phyloP scores from a whole-genome alignment of 2,888 invertebrate species.

The Drosophila quinaria region DNA sequence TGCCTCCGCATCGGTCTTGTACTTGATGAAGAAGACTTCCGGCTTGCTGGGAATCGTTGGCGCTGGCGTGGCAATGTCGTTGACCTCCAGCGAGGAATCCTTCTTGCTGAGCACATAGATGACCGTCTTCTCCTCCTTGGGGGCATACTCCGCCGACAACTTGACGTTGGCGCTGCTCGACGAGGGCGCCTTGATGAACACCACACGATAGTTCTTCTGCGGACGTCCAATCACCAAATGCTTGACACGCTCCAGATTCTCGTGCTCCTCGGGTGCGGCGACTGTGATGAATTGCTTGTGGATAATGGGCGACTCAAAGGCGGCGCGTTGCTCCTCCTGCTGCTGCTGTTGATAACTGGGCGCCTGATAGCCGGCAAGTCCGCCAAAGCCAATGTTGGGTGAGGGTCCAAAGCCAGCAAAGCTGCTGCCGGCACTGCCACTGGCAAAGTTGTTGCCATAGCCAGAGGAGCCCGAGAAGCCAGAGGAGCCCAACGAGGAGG shows the following conservation, averaged over 20 bases:
- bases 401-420: constrained; percentile 58
- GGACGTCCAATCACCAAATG: constrained; percentile 83
- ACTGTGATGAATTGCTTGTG: constrained; percentile 84
- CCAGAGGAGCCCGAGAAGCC: constrained; percentile 28
- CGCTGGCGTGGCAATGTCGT: constrained; percentile 83
- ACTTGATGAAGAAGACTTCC: constrained; percentile 85
- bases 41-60: constrained; percentile 84
- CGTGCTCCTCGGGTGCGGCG: constrained; percentile 83
- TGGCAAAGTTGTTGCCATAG: constrained; percentile 26
- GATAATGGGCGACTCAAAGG: constrained; percentile 71
- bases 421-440: constrained; percentile 12
- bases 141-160: constrained; percentile 82
- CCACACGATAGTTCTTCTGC: constrained; percentile 84
- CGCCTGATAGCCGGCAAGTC: constrained; percentile 60
- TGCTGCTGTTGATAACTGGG: constrained; percentile 62
- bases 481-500: constrained; percentile 16
- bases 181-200: constrained; percentile 84
- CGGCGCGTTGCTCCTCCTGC: constrained; percentile 59
- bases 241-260: constrained; percentile 75
- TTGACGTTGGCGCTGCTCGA: constrained; percentile 76
- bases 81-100: constrained; percentile 79
- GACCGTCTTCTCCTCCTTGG: constrained; percentile 84
- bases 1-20: constrained; percentile 84
- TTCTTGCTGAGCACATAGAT: constrained; percentile 85
- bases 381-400: constrained; percentile 65